Evolutionary conservation across 2,797 vertebrate genomes (phyloP).

Genomic region (Hybognathus amarus): DNA sequence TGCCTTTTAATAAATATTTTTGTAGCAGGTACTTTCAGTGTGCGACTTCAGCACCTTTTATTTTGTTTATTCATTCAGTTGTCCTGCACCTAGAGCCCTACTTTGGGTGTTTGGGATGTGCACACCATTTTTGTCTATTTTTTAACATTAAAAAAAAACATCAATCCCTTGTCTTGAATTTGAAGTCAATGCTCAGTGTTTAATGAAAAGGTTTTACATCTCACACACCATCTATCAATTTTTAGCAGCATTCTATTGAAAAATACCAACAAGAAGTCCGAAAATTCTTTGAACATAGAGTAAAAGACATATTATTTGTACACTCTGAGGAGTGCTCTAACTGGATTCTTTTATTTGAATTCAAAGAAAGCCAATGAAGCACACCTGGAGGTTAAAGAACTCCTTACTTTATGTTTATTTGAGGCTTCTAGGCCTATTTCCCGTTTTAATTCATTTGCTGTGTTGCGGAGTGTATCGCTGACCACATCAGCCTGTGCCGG

Average conservation of each 20-base stretch:
- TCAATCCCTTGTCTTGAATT: not conserved
- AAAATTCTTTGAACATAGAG: not conserved
- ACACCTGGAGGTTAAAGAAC: slow-evolving; percentile 73
- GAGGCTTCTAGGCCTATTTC: slow-evolving; percentile 68
- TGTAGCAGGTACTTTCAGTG: too few relatives aligned
- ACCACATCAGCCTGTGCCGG: slow-evolving; percentile 73
- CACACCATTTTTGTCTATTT: too few relatives aligned
- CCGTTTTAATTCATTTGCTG: slow-evolving; percentile 69
- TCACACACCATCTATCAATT: not conserved
- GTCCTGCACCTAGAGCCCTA: too few relatives aligned
- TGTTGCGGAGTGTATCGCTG: slow-evolving; percentile 64
- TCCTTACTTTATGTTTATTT: slow-evolving; percentile 72
- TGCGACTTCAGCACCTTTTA: too few relatives aligned
- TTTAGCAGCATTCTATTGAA: not conserved
- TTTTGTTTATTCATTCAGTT: too few relatives aligned
- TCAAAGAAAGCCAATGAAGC: slow-evolving; percentile 55
- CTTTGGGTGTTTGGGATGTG: too few relatives aligned
- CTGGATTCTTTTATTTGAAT: not conserved
- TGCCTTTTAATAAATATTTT: too few relatives aligned
- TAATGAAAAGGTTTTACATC: not conserved
- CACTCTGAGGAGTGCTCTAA: not conserved
- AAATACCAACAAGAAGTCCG: not conserved
- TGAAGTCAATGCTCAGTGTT: not conserved
- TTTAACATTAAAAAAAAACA: too few relatives aligned
- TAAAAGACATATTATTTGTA: not conserved